Evolutionary conservation across 2,888 invertebrate species (phyloP).

Genomic region (Limnephilus auricula): DNA sequence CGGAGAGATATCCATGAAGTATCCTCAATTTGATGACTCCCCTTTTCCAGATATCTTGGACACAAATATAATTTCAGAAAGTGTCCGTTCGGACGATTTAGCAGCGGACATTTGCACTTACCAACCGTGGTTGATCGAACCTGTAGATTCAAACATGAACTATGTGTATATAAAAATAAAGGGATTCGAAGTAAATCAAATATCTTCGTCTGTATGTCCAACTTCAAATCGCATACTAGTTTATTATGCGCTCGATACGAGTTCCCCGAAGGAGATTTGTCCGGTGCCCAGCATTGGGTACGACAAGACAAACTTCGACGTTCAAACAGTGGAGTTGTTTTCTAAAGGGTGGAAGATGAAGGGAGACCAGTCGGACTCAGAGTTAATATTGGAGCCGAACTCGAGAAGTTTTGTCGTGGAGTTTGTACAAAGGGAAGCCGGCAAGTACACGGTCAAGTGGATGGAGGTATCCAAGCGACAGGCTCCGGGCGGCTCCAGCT

Average conservation of each 20-base stretch:
- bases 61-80: constrained; percentile 76
- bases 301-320: constrained; percentile 69
- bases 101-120: constrained; percentile 79
- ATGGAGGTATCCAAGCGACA: constrained; percentile 86
- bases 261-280: constrained; percentile 81
- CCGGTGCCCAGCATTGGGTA: constrained; percentile 75
- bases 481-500: constrained; percentile 75
- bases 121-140: constrained; percentile 88
- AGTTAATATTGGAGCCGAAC: constrained; percentile 75
- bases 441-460: constrained; percentile 87
- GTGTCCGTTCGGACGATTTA: constrained; percentile 77
- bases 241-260: constrained; percentile 83
- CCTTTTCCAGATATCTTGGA: constrained; percentile 74
- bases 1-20: constrained; percentile 84
- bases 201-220: constrained; percentile 78
- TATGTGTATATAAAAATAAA: constrained; percentile 85
- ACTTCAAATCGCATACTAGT: constrained; percentile 85
- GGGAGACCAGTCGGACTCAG: constrained; percentile 69
- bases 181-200: constrained; percentile 79
- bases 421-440: constrained; percentile 85
- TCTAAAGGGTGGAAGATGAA: constrained; percentile 83
- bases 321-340: constrained; percentile 81
- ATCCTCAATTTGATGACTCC: constrained; percentile 76
- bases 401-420: constrained; percentile 86
- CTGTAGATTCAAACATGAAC: constrained; percentile 83